These are phyloP conservation scores for Luperina nickerlii DNA, from an alignment of 2,888 invertebrate species.

Conservation along the genomic window DNA sequence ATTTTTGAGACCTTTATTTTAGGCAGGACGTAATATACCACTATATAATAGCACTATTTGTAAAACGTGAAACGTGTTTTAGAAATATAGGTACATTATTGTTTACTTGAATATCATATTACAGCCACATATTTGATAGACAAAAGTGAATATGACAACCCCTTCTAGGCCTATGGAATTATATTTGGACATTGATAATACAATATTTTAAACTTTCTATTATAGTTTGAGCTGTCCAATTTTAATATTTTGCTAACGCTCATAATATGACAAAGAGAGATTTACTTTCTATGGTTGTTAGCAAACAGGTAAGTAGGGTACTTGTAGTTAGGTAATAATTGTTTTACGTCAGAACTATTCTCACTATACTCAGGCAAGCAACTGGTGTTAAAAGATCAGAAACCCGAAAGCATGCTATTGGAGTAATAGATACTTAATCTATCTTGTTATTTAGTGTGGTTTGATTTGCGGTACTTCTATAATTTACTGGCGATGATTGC, in stretches of 20 bases:
- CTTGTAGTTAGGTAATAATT: background rate
- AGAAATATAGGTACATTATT: background rate
- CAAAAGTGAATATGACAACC: background rate
- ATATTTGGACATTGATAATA: constrained; percentile 7
- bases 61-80: background rate
- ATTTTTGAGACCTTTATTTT: background rate
- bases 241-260: constrained; percentile 18
- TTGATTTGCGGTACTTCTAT: constrained; percentile 53
- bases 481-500: constrained; percentile 46
- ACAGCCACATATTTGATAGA: background rate
- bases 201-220: constrained; percentile 29
- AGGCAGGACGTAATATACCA: background rate
- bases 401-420: constrained; percentile 18
- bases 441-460: constrained; percentile 33
- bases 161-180: background rate
- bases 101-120: background rate
- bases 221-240: constrained; percentile 1
- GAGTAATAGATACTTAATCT: constrained; percentile 30
- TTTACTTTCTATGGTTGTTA: constrained; percentile 34
- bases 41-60: background rate
- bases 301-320: background rate
- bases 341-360: constrained; percentile 5
- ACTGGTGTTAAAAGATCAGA: constrained; percentile 21
- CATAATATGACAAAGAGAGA: constrained; percentile 25
- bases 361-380: background rate